Evolutionary conservation across 2,797 vertebrate genomes (phyloP).

Genomic region (Glyptemys insculpta): DNA sequence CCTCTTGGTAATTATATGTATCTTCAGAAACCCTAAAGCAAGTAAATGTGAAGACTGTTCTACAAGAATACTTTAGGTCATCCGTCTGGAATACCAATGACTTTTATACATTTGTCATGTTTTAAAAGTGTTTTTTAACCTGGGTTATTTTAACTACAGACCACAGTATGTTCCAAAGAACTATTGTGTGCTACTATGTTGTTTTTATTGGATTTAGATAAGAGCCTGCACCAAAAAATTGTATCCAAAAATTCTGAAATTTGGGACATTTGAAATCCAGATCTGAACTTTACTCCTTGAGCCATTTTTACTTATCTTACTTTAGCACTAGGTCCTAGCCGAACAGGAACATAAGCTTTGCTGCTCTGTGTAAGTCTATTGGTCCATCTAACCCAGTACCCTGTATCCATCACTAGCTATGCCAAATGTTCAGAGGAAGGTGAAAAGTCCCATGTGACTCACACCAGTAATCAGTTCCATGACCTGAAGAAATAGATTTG

Average conservation of each 20-base stretch:
- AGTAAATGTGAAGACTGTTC: neutral
- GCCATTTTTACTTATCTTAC: conserved; percentile 37
- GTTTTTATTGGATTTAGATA: neutral
- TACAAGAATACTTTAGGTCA: conserved; percentile 31
- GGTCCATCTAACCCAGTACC: conserved; percentile 7
- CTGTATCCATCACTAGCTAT: neutral
- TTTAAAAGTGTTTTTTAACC: conserved; percentile 15
- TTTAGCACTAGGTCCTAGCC: neutral
- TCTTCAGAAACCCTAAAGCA: conserved; percentile 34
- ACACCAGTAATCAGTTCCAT: neutral
- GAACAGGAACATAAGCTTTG: neutral
- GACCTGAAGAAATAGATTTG: neutral
- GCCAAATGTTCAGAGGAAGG: neutral
- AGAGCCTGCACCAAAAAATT: conserved; percentile 31
- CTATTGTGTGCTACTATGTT: fast-evolving
- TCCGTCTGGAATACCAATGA: conserved; percentile 10
- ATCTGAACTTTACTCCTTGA: neutral
- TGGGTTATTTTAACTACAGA: neutral
- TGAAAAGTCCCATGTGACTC: conserved; percentile 20
- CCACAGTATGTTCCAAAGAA: neutral
- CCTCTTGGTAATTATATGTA: neutral
- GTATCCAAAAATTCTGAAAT: conserved; percentile 52
- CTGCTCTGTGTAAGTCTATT: neutral
- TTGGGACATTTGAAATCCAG: neutral
- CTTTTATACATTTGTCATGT: conserved; percentile 41